Evolutionary conservation across 2,888 invertebrate species (phyloP), one percentile per base, ranked within the genome.

Genomic region (Arge pagana): DNA sequence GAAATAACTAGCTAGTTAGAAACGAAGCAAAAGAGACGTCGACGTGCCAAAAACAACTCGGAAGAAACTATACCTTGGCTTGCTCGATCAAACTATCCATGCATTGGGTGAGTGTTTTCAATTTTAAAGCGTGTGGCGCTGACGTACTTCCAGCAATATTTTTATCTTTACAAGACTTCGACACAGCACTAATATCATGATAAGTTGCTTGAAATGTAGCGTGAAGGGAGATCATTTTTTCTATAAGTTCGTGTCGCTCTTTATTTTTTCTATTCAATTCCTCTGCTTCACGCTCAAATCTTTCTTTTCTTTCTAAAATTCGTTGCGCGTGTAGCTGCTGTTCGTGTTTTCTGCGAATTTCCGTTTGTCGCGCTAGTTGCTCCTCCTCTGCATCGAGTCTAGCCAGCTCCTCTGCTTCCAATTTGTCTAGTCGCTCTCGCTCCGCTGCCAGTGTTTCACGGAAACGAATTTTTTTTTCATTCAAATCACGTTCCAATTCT

Each of bases 301-400:
- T 63, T 45, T 68, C 64, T 31, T 65, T 62, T 10, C 62, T 53
- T 24, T 70, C 68, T 13, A 64, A 58, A 18, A 62, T 54, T 13
- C 63, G 57, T 41, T 70, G 67, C 2, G 61, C 64, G 8, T 65
- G 55, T 3, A 67, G 49, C 61, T 70, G 76, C 56, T 63, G 71
- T 65, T 67, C 79, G 54, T 64, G 77, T 60, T 66, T 78, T 57
- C 61, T 77, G 57, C 80, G 78, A 1, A 81, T 76, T 59, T 80
- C 78, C 57, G 79, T 79, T 60, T 82, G 80, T 55, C 83, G 81
- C 51, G 83, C 81, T 30, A 78, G 63, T 45, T 75, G 77, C 35
- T 81, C 81, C 50, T 79, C 72, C 60, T 82, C 82, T 52, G 84
- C 84, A 67, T 82, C 79, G 4, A 82, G 68, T 51, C 80, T 76